phyloP scores from a whole-genome alignment of 2,888 invertebrate species.

The Agrotis segetum region DNA sequence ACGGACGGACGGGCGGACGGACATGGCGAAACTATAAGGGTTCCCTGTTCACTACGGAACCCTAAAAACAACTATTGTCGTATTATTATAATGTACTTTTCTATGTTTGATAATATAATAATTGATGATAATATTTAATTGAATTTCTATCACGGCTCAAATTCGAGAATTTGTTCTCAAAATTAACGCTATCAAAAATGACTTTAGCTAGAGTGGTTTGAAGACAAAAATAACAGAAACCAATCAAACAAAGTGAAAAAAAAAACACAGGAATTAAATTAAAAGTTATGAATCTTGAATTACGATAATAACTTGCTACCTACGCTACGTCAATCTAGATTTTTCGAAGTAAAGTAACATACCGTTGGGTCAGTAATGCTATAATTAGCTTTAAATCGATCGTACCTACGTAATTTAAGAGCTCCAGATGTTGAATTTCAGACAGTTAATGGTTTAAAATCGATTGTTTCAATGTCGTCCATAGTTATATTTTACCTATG shows the following conservation, averaged over 20 bases:
- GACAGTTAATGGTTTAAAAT: constrained; percentile 36
- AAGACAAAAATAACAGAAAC: not conserved
- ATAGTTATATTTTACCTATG: constrained; percentile 26
- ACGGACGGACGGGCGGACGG: too few species aligned
- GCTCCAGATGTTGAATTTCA: constrained; percentile 51
- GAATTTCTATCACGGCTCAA: too few species aligned
- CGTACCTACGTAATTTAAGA: constrained; percentile 25
- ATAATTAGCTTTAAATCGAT: constrained; percentile 30
- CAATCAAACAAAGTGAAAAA: not conserved
- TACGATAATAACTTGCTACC: not conserved
- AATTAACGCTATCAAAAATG: not conserved
- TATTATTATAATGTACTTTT: too few species aligned
- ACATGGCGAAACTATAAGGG: too few species aligned
- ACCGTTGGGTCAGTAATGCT: constrained; percentile 4
- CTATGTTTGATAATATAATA: too few species aligned
- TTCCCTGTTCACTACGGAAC: too few species aligned
- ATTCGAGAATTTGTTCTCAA: too few species aligned
- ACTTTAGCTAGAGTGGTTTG: too few species aligned
- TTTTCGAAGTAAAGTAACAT: constrained; percentile 28
- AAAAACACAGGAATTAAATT: not conserved
- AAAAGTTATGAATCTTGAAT: not conserved
- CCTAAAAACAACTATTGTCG: too few species aligned
- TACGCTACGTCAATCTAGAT: constrained; percentile 8
- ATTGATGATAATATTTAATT: too few species aligned
- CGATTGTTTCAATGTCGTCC: constrained; percentile 35